Evolutionary conservation across 2,888 invertebrate species (phyloP).

Genomic region (Scaptomyza flava): DNA sequence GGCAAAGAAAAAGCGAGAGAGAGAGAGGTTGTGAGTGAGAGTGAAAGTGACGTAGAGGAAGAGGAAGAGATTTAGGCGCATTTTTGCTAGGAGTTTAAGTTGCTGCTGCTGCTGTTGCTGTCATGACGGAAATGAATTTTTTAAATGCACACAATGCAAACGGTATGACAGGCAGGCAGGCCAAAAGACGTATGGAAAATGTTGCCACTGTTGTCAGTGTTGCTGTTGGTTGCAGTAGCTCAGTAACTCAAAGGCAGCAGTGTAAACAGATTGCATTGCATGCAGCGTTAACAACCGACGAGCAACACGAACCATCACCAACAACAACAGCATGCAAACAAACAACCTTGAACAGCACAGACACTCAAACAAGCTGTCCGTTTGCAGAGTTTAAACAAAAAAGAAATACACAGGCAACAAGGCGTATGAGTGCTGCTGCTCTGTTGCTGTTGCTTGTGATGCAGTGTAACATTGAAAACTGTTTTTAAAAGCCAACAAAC

Average conservation of each 20-base stretch:
- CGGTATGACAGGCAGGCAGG: constrained; percentile 20
- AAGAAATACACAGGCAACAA: constrained; percentile 34
- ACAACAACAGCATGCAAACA: constrained; percentile 46
- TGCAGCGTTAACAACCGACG: constrained; percentile 42
- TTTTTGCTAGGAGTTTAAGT: constrained; percentile 24
- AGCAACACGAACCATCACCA: constrained; percentile 11
- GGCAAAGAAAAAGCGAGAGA: too few species aligned
- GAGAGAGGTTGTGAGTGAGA: not conserved
- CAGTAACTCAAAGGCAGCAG: constrained; percentile 47
- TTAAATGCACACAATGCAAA: constrained; percentile 41
- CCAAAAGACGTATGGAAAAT: constrained; percentile 14
- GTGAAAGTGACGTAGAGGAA: constrained; percentile 5
- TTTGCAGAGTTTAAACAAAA: constrained; percentile 32
- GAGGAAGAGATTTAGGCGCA: constrained; percentile 49
- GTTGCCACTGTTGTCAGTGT: constrained; percentile 6
- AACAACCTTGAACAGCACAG: constrained; percentile 59
- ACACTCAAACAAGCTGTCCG: constrained; percentile 53
- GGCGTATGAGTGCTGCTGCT: constrained; percentile 63
- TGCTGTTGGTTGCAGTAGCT: constrained; percentile 17
- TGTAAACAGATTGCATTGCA: constrained; percentile 51
- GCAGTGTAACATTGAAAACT: constrained; percentile 68
- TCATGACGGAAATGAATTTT: constrained; percentile 70
- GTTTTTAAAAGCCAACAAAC: constrained; percentile 65
- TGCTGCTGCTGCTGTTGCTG: constrained; percentile 52
- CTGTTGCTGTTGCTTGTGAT: constrained; percentile 32